Percentiles rank a stretch among this genome's conserved stretches.
phyloP scores from a whole-genome alignment of 2,113 vertebrate genomes.

The Rana temporaria region DNA sequence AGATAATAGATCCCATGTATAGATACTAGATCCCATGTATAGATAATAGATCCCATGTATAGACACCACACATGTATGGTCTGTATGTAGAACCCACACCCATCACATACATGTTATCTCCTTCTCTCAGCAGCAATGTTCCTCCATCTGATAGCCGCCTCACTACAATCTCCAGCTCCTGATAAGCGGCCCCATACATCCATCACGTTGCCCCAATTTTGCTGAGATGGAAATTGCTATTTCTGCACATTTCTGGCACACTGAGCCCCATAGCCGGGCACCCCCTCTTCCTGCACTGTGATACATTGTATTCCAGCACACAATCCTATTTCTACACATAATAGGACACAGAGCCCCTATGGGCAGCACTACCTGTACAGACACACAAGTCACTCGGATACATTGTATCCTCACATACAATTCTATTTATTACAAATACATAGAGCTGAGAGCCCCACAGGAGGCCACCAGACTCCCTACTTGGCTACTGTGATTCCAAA shows the following conservation, averaged over 20 bases:
- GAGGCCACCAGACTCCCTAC: too few relatives aligned
- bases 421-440: too few relatives aligned
- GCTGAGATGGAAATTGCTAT: neutral
- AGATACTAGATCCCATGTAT: too few relatives aligned
- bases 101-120: too few relatives aligned
- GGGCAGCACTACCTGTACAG: neutral
- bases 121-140: neutral
- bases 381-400: slow-evolving; percentile 17
- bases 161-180: neutral
- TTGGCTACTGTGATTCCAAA: too few relatives aligned
- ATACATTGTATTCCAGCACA: slow-evolving; percentile 1
- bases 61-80: too few relatives aligned
- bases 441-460: too few relatives aligned
- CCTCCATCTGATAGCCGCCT: neutral
- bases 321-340: slow-evolving; percentile 1
- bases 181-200: slow-evolving; percentile 15
- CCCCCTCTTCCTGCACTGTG: neutral
- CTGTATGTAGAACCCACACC: too few relatives aligned
- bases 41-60: too few relatives aligned
- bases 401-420: neutral
- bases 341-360: neutral
- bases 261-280: neutral
- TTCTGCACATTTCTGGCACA: neutral
- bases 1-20: too few relatives aligned
- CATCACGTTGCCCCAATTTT: slow-evolving; percentile 9